Conservation (phyloP, 2,888 invertebrate species). For the Leucozona laternaria region DNA sequence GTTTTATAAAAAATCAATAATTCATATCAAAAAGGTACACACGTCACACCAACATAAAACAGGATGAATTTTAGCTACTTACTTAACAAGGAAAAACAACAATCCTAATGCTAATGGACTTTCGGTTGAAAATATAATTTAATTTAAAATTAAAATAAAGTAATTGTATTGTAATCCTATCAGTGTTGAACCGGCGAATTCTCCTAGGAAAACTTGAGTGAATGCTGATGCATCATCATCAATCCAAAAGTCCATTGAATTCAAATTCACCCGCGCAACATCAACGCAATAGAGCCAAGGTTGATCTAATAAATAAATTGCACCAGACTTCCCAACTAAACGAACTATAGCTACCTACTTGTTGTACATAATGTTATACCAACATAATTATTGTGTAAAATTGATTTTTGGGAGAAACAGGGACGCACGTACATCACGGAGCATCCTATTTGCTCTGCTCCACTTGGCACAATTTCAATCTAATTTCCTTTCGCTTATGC, state of each 20-base stretch:
- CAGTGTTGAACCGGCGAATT: slow-evolving; percentile 51
- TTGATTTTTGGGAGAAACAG: slow-evolving; percentile 66
- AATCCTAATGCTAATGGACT: neutral
- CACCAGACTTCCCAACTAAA: neutral
- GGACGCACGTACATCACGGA: slow-evolving; percentile 39
- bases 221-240: neutral
- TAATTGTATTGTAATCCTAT: slow-evolving; percentile 4
- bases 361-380: slow-evolving; percentile 26
- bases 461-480: slow-evolving; percentile 76
- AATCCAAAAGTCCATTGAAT: neutral
- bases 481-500: slow-evolving; percentile 75
- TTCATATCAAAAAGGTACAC: too few species aligned
- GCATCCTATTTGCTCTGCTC: slow-evolving; percentile 70
- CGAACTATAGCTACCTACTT: neutral
- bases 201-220: neutral
- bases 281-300: neutral
- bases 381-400: slow-evolving; percentile 47
- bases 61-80: neutral
- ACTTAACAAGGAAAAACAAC: neutral
- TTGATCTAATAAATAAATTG: slow-evolving; percentile 61
- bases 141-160: neutral
- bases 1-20: too few species aligned
- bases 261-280: neutral
- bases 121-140: neutral
- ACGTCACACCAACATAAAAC: neutral